phyloP scores from a whole-genome alignment of 2,888 invertebrate genomes.

The Spodoptera picta region DNA sequence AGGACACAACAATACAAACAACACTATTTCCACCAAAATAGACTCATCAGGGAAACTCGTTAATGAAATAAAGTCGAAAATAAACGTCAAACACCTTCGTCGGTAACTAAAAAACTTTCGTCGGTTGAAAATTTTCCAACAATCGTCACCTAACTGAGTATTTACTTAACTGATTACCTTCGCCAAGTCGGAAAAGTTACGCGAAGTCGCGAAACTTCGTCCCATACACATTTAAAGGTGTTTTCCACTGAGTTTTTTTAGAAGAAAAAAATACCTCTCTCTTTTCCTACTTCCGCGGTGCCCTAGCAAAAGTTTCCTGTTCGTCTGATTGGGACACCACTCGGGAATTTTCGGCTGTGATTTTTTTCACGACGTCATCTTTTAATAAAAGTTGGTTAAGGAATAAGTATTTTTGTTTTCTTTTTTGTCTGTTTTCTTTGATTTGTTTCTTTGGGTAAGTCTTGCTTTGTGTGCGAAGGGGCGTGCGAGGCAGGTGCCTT shows the following conservation, averaged over 20 bases:
- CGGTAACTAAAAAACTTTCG: conserved; percentile 42
- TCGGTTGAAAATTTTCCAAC: conserved; percentile 37
- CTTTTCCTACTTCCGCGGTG: conserved; percentile 39
- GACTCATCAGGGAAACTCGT: conserved; percentile 5
- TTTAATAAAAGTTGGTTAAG: conserved; percentile 43
- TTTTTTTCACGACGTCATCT: conserved; percentile 50
- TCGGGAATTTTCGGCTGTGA: conserved; percentile 42
- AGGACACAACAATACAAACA: conserved; percentile 5
- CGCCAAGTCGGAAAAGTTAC: conserved; percentile 34
- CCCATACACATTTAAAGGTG: conserved; percentile 53
- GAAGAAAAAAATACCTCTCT: conserved; percentile 20
- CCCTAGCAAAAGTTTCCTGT: conserved; percentile 48
- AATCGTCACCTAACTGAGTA: conserved; percentile 57
- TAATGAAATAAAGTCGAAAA: conserved; percentile 34
- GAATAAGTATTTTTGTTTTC: conserved; percentile 40
- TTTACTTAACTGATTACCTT: conserved; percentile 59
- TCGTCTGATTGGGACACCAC: conserved; percentile 52
- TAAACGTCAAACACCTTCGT: conserved; percentile 30
- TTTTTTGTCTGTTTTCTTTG: conserved; percentile 29
- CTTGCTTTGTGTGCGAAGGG: conserved; percentile 42
- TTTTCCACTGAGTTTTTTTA: conserved; percentile 40
- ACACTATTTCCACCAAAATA: conserved; percentile 15
- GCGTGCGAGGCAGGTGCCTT: conserved; percentile 19
- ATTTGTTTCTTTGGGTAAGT: conserved; percentile 48
- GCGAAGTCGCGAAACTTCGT: conserved; percentile 27